Evolutionary conservation across 2,797 vertebrate genomes (phyloP).

Genomic region (Fratercula arctica): DNA sequence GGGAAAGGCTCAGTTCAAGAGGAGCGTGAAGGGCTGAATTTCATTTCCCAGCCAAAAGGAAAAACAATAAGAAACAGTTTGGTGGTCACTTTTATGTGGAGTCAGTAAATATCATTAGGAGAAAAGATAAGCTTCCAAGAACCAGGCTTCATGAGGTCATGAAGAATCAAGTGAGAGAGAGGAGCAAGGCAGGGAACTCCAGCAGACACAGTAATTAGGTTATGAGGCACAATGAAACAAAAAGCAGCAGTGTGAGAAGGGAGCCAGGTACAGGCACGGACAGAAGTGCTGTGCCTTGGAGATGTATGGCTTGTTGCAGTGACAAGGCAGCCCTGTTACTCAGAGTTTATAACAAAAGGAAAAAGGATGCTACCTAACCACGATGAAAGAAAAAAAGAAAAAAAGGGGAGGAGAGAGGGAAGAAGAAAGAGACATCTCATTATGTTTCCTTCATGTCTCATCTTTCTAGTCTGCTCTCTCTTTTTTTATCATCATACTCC

Average conservation of each 20-base stretch:
- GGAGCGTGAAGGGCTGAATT: background rate
- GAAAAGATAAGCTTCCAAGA: background rate
- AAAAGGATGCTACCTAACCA: background rate
- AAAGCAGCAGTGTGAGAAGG: background rate
- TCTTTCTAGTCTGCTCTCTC: constrained; percentile 5
- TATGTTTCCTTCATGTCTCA: constrained; percentile 4
- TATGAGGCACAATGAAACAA: background rate
- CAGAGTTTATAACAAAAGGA: background rate
- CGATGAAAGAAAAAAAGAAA: background rate
- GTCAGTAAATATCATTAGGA: background rate
- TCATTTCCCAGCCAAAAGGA: background rate
- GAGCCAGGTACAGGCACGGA: background rate
- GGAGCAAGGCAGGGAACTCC: background rate
- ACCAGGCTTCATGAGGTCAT: background rate
- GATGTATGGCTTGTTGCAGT: background rate
- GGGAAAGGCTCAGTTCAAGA: background rate
- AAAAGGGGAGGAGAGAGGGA: background rate
- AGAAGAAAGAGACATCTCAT: background rate
- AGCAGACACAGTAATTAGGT: background rate
- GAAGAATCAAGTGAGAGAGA: background rate
- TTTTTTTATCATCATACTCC: background rate
- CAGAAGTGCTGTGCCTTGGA: background rate
- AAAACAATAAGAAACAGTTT: background rate
- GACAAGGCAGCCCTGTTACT: background rate
- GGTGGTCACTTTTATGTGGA: background rate